phyloP scores from a whole-genome alignment of 2,113 vertebrate species.

The Melanerpes aurifrons region DNA sequence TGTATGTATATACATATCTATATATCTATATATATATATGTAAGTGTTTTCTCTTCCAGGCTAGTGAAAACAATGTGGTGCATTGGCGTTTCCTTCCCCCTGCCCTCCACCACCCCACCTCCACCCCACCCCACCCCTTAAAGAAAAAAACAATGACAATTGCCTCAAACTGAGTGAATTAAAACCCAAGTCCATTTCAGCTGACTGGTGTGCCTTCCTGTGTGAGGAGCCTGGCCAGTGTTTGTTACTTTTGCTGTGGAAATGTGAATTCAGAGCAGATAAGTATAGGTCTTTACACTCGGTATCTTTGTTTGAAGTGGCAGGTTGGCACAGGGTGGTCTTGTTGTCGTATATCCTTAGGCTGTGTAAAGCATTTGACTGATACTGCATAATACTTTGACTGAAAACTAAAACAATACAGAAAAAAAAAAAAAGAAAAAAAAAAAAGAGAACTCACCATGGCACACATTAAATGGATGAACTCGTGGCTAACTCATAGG shows the following conservation, averaged over 20 bases:
- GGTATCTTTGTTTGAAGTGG: constrained; percentile 56
- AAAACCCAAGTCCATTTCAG: constrained; percentile 72
- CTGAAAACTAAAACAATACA: constrained; percentile 45
- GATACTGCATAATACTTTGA: constrained; percentile 40
- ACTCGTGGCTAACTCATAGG: constrained; percentile 54
- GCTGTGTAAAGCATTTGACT: constrained; percentile 62
- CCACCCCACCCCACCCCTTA: neutral
- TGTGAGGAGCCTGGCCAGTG: constrained; percentile 61
- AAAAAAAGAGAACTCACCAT: neutral
- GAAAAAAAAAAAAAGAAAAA: neutral
- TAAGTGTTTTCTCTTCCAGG: constrained; percentile 70
- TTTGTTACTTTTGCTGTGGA: constrained; percentile 62
- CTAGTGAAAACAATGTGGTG: constrained; percentile 74
- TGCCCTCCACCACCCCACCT: neutral
- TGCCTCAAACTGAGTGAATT: constrained; percentile 75
- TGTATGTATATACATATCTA: constrained; percentile 66
- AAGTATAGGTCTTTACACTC: constrained; percentile 45
- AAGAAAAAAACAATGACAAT: constrained; percentile 64
- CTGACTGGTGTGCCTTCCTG: constrained; percentile 71
- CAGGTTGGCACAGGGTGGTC: constrained; percentile 27
- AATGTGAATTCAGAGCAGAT: constrained; percentile 66
- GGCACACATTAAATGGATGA: constrained; percentile 65
- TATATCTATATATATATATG: constrained; percentile 52
- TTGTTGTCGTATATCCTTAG: constrained; percentile 55
- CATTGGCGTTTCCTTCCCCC: constrained; percentile 62